These are phyloP conservation scores for Naja naja DNA, from an alignment of 2,113 vertebrate species.

Conservation along the genomic window DNA sequence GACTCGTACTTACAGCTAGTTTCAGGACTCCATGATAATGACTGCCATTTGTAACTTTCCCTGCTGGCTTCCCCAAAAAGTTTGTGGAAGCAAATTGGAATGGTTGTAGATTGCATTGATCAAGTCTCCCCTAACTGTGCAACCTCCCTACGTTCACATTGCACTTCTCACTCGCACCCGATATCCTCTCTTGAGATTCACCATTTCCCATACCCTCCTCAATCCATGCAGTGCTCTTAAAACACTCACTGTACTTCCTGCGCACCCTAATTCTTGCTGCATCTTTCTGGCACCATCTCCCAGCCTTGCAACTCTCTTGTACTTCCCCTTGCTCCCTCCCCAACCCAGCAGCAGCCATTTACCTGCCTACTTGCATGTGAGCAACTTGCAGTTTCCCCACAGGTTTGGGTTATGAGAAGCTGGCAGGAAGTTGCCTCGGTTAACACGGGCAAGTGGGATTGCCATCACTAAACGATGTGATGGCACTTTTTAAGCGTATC, in stretches of 20 bases:
- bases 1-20: background rate
- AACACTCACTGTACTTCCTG: background rate
- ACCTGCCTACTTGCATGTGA: background rate
- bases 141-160: background rate
- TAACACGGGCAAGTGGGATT: background rate
- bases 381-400: background rate
- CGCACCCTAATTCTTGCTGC: background rate
- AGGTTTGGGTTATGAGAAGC: background rate
- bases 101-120: background rate
- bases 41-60: background rate
- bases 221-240: background rate
- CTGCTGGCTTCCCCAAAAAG: background rate
- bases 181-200: background rate
- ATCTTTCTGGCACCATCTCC: background rate
- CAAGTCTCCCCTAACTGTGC: background rate
- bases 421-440: background rate
- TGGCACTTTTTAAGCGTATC: background rate
- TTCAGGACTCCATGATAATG: background rate
- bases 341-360: background rate
- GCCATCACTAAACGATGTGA: background rate
- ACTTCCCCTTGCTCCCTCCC: background rate
- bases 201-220: background rate
- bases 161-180: background rate
- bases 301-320: background rate
- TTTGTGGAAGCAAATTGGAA: background rate